phyloP scores from a whole-genome alignment of 2,113 vertebrate species.

The Prionailurus bengalensis region DNA sequence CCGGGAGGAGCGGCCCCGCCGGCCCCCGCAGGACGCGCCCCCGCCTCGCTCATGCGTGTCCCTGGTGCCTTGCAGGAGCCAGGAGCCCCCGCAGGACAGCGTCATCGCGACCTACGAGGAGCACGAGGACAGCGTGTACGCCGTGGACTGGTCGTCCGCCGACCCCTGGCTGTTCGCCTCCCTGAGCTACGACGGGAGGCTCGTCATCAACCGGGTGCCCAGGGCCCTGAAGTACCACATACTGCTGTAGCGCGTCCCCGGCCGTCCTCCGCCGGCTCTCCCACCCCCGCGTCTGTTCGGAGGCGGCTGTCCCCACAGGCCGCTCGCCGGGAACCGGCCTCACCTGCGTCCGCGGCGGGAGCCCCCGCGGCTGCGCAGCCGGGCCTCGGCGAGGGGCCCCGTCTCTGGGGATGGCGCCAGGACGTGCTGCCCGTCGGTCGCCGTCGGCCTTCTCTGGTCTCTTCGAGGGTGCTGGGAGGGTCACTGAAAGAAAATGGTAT shows the following conservation, averaged over 20 bases:
- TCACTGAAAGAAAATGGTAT: neutral
- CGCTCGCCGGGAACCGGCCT: fast-evolving
- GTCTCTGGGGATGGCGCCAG: too few species aligned
- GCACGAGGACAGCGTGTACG: conserved; percentile 99
- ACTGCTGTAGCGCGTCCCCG: conserved; percentile 63
- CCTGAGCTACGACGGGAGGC: conserved; percentile 97
- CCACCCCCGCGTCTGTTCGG: fast-evolving
- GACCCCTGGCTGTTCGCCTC: conserved; percentile 99
- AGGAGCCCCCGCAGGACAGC: conserved; percentile 97
- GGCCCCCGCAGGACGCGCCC: neutral
- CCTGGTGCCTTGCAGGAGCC: conserved; percentile 87
- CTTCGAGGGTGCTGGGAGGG: neutral
- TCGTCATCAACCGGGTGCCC: conserved; percentile 98
- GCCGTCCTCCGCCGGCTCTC: neutral
- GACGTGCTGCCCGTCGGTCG: fast-evolving
- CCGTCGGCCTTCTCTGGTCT: neutral
- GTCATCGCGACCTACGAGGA: conserved; percentile 98
- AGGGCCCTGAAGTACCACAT: conserved; percentile 98
- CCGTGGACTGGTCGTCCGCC: conserved; percentile 98
- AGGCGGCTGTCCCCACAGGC: neutral
- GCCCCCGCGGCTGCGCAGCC: too few species aligned
- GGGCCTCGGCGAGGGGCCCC: too few species aligned
- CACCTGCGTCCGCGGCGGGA: neutral
- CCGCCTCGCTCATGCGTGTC: fast-evolving
- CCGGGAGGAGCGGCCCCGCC: neutral